phyloP scores from a whole-genome alignment of 2,888 invertebrate species.

The Oegoconia quadripuncta region DNA sequence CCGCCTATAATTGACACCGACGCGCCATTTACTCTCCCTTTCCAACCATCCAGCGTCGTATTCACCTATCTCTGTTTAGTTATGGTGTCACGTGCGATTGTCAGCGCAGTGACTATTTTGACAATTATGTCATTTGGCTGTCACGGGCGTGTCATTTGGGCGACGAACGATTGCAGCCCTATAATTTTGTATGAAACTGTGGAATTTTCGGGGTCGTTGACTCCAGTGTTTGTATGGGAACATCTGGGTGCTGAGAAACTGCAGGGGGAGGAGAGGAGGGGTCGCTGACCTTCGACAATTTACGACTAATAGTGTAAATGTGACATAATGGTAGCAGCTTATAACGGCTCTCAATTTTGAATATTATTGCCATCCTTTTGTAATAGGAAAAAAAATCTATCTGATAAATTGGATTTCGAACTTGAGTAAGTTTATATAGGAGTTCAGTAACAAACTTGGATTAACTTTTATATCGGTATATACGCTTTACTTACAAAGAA shows the following conservation, averaged over 20 bases:
- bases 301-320: not conserved
- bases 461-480: too few species aligned
- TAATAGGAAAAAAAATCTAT: too few species aligned
- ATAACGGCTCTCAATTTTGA: too few species aligned
- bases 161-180: conserved; percentile 70
- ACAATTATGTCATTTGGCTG: conserved; percentile 79
- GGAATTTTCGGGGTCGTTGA: conserved; percentile 68
- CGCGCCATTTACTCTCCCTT: conserved; percentile 55
- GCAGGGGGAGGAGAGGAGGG: conserved; percentile 19
- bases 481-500: too few species aligned
- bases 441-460: too few species aligned
- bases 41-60: conserved; percentile 22
- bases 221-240: conserved; percentile 65
- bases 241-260: conserved; percentile 44
- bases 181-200: conserved; percentile 73
- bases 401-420: too few species aligned
- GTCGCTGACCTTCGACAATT: conserved; percentile 24
- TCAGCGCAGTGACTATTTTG: conserved; percentile 75
- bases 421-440: too few species aligned
- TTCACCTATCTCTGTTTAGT: conserved; percentile 42
- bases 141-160: conserved; percentile 75
- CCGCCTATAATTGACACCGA: conserved; percentile 78
- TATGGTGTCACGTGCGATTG: conserved; percentile 72
- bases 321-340: not conserved
- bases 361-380: too few species aligned